Conservation (phyloP, 2,113 vertebrate genomes). For the Lontra canadensis region DNA sequence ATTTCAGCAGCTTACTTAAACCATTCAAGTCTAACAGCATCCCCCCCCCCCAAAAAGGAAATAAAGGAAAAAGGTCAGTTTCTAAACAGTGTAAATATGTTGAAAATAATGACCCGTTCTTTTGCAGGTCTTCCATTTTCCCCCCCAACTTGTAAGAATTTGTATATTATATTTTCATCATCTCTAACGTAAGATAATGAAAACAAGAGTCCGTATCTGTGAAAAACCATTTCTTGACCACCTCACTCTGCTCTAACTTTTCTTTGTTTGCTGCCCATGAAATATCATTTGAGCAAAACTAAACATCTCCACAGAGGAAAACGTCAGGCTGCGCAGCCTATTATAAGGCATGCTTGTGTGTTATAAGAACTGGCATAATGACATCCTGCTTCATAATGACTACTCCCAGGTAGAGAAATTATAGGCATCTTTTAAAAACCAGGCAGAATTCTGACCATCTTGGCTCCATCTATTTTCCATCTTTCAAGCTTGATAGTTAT, state of each 20-base stretch:
- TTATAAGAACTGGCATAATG: slow-evolving; percentile 67
- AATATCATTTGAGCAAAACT: slow-evolving; percentile 71
- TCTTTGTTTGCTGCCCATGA: slow-evolving; percentile 41
- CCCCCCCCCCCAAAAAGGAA: neutral
- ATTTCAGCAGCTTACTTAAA: neutral
- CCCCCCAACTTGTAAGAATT: neutral
- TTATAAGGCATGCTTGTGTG: slow-evolving; percentile 39
- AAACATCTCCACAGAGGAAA: slow-evolving; percentile 47
- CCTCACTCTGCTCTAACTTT: neutral
- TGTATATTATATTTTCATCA: neutral
- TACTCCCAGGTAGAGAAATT: slow-evolving; percentile 75
- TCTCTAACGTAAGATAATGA: slow-evolving; percentile 13
- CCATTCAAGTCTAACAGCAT: neutral
- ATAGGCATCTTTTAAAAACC: slow-evolving; percentile 67
- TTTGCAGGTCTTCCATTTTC: neutral
- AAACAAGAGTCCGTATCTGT: slow-evolving; percentile 9
- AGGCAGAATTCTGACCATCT: slow-evolving; percentile 62
- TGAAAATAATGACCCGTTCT: neutral
- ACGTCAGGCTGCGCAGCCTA: slow-evolving; percentile 36
- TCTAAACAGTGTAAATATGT: neutral
- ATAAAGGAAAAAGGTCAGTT: neutral
- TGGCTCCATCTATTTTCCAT: slow-evolving; percentile 58
- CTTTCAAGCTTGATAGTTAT: slow-evolving; percentile 71
- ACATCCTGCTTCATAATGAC: slow-evolving; percentile 59
- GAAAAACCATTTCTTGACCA: slow-evolving; percentile 31